Conservation (phyloP, 2,888 invertebrate genomes). For the Drosophila aldrichi region DNA sequence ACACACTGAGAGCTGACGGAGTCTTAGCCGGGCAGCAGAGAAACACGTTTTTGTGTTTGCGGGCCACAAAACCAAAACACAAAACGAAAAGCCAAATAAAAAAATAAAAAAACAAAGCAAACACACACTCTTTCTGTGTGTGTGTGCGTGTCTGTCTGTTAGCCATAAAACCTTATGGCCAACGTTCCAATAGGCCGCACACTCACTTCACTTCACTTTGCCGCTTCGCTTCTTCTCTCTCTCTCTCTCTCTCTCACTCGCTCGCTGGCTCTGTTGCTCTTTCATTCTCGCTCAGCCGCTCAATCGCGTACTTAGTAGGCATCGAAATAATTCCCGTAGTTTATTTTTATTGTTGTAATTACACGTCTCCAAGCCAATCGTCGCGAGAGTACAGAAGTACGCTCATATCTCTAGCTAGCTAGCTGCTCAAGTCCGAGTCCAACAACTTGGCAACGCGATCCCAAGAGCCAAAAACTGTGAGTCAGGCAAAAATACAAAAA, state of each 20-base stretch:
- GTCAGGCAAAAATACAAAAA: conserved; percentile 42
- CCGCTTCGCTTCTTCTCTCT: conserved; percentile 1
- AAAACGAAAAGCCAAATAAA: conserved; percentile 26
- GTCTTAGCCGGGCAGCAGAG: conserved; percentile 43
- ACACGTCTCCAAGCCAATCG: conserved; percentile 66
- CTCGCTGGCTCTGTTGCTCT: neutral
- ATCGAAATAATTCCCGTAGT: conserved; percentile 75
- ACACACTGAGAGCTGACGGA: conserved; percentile 2
- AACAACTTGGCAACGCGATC: conserved; percentile 57
- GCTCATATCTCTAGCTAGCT: conserved; percentile 15
- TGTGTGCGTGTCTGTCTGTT: conserved; percentile 32
- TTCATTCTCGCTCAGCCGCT: neutral
- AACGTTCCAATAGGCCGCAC: conserved; percentile 78
- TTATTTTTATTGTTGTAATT: conserved; percentile 80
- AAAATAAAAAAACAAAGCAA: conserved; percentile 27
- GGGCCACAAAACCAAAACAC: conserved; percentile 49
- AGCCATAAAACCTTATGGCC: conserved; percentile 78
- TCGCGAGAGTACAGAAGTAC: conserved; percentile 38
- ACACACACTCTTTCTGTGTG: conserved; percentile 32
- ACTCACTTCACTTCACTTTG: conserved; percentile 20
- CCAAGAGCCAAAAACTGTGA: conserved; percentile 53
- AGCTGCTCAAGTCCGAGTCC: conserved; percentile 19
- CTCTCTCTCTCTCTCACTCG: conserved; percentile 17
- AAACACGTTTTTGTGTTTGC: conserved; percentile 80
- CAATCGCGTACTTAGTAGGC: conserved; percentile 61